Evolutionary conservation across 2,888 invertebrate genomes (phyloP).

Genomic region (Camponotus fellah): DNA sequence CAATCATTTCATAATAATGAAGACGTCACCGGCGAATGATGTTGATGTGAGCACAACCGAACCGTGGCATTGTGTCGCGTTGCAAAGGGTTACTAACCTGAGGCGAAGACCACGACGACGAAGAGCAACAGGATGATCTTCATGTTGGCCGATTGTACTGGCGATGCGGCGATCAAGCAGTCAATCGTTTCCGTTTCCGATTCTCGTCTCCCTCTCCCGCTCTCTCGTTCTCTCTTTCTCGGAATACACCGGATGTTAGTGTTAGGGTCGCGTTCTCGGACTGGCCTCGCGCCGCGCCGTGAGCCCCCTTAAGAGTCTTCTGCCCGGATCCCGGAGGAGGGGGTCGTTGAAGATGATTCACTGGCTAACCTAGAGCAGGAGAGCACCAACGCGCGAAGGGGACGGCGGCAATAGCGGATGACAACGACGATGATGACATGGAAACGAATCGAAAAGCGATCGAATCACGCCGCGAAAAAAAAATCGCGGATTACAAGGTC

Average conservation of each 20-base stretch:
- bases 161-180: constrained; percentile 73
- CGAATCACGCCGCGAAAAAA: constrained; percentile 53
- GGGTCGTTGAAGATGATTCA: constrained; percentile 84
- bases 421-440: constrained; percentile 29
- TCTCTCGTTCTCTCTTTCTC: constrained; percentile 58
- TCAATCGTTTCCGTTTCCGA: constrained; percentile 81
- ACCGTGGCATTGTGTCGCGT: constrained; percentile 20
- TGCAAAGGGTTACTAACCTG: constrained; percentile 86
- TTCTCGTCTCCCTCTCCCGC: constrained; percentile 56
- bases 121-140: constrained; percentile 88
- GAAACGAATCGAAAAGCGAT: constrained; percentile 69
- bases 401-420: constrained; percentile 55
- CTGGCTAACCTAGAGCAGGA: constrained; percentile 75
- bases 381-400: constrained; percentile 59
- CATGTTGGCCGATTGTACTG: constrained; percentile 80
- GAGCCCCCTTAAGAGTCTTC: constrained; percentile 85
- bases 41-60: constrained; percentile 15
- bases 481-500: constrained; percentile 65
- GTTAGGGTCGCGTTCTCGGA: constrained; percentile 85
- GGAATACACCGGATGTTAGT: constrained; percentile 83
- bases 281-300: constrained; percentile 84
- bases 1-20: constrained; percentile 51
- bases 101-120: constrained; percentile 87
- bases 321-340: constrained; percentile 81
- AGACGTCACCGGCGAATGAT: constrained; percentile 26